Percentiles rank a stretch among this genome's conserved stretches.
These are phyloP conservation scores for Nyctibius grandis DNA, from an alignment of 2,797 vertebrate species.

Conservation along the genomic window DNA sequence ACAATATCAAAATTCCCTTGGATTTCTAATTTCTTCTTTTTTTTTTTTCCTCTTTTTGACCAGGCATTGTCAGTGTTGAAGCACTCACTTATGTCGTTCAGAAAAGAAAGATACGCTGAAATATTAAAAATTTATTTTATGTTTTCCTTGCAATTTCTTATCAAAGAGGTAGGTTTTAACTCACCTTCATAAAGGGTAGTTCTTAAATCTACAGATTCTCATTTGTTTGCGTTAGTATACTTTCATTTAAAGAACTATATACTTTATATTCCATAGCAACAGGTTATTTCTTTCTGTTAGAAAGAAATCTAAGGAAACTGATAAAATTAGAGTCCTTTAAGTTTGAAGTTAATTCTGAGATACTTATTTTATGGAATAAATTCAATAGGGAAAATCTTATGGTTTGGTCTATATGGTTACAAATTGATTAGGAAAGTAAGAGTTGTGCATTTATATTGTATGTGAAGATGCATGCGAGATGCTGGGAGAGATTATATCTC, in stretches of 20 bases:
- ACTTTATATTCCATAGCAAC: neutral
- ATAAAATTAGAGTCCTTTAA: neutral
- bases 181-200: neutral
- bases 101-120: neutral
- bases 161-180: conserved; percentile 61
- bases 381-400: neutral
- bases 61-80: conserved; percentile 63
- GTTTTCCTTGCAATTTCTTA: conserved; percentile 67
- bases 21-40: neutral
- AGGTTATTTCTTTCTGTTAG: neutral
- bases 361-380: neutral
- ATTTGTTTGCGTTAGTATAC: neutral
- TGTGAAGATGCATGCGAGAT: neutral
- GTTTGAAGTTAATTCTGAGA: neutral
- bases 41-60: neutral
- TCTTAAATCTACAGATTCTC: neutral
- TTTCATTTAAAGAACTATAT: neutral
- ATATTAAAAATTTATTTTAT: conserved; percentile 67
- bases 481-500: neutral
- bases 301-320: neutral
- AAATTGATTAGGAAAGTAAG: neutral
- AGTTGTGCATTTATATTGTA: neutral
- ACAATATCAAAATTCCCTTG: neutral
- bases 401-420: neutral
- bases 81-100: conserved; percentile 61